Evolutionary conservation across 2,113 vertebrate species (phyloP).

Genomic region (Chloropsis hardwickii): DNA sequence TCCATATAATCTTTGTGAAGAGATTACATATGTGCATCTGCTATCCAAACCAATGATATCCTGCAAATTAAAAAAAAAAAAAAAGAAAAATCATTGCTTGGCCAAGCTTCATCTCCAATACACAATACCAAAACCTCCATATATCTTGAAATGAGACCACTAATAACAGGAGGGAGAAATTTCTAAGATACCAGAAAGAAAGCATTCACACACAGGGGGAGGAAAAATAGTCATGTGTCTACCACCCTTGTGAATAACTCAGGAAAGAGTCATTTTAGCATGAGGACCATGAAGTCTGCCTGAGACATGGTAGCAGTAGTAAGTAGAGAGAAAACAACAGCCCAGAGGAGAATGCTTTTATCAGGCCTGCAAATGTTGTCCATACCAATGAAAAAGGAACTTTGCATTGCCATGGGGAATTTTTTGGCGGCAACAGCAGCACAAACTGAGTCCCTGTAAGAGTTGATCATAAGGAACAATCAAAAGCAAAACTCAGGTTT

Average conservation of each 20-base stretch:
- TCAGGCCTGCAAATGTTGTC: background rate
- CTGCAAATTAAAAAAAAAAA: background rate
- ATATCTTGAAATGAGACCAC: background rate
- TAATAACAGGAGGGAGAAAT: background rate
- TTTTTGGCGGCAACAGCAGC: background rate
- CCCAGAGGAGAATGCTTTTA: background rate
- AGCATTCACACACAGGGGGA: fast-evolving
- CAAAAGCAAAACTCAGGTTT: background rate
- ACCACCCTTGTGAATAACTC: background rate
- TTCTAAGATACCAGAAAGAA: background rate
- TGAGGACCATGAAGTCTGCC: background rate
- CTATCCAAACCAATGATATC: background rate
- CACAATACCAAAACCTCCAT: background rate
- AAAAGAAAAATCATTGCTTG: background rate
- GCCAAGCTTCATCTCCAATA: background rate
- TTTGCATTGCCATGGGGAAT: background rate
- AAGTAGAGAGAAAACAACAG: background rate
- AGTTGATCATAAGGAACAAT: background rate
- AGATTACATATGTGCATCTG: background rate
- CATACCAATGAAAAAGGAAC: background rate
- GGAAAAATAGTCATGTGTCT: background rate
- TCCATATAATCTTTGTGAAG: background rate
- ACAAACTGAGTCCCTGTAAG: background rate
- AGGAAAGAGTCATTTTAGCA: background rate
- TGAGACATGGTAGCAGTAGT: background rate